Base-by-base conservation (phyloP, 2,113 vertebrate species). In the Coturnix japonica region DNA sequence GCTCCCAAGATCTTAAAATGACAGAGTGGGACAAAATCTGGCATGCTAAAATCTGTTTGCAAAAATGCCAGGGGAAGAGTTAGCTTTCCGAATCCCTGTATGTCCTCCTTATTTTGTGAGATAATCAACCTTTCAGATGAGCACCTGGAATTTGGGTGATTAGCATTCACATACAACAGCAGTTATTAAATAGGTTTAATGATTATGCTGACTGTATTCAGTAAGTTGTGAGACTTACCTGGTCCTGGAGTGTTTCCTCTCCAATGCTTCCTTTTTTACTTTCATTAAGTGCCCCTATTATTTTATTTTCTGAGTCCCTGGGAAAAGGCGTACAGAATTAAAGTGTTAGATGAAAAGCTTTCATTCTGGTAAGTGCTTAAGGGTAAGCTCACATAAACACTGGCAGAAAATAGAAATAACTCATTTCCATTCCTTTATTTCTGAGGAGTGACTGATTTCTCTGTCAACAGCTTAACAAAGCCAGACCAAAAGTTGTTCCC, bases 351-450 rank as follows among this genome's bases (percentile, higher is more conserved):
- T 87, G 54, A 93, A 92, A 95, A 95, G 86, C 63, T 96, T 94
- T 94, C 78, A 74, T 93, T 95, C 92, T 71, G 15, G 11, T 82
- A 82, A 89, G 51, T 71, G 89, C 84, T 94, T 95, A 87, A 94
- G 81, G 81, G 81, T 46, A 94, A 92, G 60, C 51, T 89, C 79
- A 49, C 56, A 80, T 64, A 93, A 95, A 85, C 67, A 92, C 64
- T 39, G 41, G 21, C 41, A 92, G 74, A 92, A 95, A 96, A 92
- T 51, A 92, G 86, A 89, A 93, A 94, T 87, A 94, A 87, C 43
- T 94, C 22, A 91, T 93, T 95, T 96, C 77, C 83, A 87, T 95
- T 89, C 64, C 60, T 92, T 94, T 93, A 54, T 93, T 95, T 95
- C 84, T 80, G 51, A 81, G 31, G 28, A 93, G 59, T 89, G 89